These are phyloP conservation scores for Romanogobio albipinnatus DNA, from an alignment of 2,113 vertebrate genomes.

Conservation along the genomic window DNA sequence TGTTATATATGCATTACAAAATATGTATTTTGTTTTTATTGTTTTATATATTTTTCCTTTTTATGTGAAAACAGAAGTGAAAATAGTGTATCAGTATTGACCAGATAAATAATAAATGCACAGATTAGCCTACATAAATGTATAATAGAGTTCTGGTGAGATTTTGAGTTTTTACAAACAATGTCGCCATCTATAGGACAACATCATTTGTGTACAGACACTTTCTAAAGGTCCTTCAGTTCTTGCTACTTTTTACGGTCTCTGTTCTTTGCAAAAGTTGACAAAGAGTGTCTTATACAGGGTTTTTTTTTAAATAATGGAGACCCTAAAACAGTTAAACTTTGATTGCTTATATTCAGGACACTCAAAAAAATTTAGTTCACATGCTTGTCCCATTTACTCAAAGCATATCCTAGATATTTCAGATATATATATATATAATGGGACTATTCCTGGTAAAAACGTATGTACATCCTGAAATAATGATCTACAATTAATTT, in stretches of 20 bases:
- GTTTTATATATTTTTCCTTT: constrained; percentile 52
- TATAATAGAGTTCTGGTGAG: constrained; percentile 44
- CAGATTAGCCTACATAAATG: constrained; percentile 57
- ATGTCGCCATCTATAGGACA: constrained; percentile 94
- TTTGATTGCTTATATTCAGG: constrained; percentile 65
- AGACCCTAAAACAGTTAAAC: constrained; percentile 10
- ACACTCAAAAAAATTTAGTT: constrained; percentile 50
- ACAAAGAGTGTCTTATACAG: constrained; percentile 18
- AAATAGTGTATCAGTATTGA: constrained; percentile 54
- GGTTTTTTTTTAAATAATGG: not conserved
- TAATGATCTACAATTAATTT: constrained; percentile 6
- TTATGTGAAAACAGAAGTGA: constrained; percentile 62
- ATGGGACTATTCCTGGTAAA: constrained; percentile 30
- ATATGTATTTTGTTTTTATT: constrained; percentile 21
- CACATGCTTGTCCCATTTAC: constrained; percentile 43
- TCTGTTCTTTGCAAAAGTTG: not conserved
- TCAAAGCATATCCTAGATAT: constrained; percentile 38
- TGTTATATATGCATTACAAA: not conserved
- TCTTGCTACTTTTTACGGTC: not conserved
- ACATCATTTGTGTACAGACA: constrained; percentile 1
- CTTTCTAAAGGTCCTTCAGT: not conserved
- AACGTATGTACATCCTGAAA: constrained; percentile 17
- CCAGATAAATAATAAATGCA: constrained; percentile 56
- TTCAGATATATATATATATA: constrained; percentile 35
- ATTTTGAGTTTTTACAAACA: constrained; percentile 80